Base-by-base conservation (phyloP, 2,113 vertebrate species). In the Dicentrarchus labrax region DNA sequence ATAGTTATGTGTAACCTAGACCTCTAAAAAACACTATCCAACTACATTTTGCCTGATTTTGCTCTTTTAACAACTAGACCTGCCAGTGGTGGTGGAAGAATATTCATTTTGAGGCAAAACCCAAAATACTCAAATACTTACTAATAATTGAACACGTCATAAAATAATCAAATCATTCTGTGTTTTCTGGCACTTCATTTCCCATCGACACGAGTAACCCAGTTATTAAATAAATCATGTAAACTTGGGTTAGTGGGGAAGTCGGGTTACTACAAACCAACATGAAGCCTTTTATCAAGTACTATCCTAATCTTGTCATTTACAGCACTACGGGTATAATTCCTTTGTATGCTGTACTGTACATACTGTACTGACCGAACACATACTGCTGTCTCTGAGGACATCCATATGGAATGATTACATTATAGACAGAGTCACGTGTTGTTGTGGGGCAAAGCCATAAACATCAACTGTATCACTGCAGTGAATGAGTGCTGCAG, bases 401-500 rank as follows among this genome's bases (percentile, higher is more conserved):
- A 83, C 64, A 15, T 66, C 68, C 68, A 53, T 75, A 64, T 53
- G 69, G 48, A 60, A 47, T 45, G 56, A 88, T 78, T 61, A 64
- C 56, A 79, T 53, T 61, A 30, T 30, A 61, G 65, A 79, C 43
- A 41, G n/a, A 82, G 57, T 76, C 81, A 65, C 68, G 60, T 66
- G 59, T 36, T 47, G 68, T 56, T 56, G 50, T 79, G 57, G 30
- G 70, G 45, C 62, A 69, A 47, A 75, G 80, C 82, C 76, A 65
- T 82, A 36, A 64, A 80, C 74, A 76, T 36, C 48, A 59, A 79
- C 79, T 50, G 43, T 67, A 60, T 73, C 80, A 53, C 45, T 62
- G 54, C 71, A 57, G 70, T 68, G 79, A 74, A 82, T 68, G 66
- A 76, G 82, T 8, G 78, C 53, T 59, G 41, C 24, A 48, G 85